A percentile compares a stretch with the other conserved stretches of the same genome.
Evolutionary conservation across 2,888 invertebrate genomes (phyloP).

Genomic region (Apamea anceps): DNA sequence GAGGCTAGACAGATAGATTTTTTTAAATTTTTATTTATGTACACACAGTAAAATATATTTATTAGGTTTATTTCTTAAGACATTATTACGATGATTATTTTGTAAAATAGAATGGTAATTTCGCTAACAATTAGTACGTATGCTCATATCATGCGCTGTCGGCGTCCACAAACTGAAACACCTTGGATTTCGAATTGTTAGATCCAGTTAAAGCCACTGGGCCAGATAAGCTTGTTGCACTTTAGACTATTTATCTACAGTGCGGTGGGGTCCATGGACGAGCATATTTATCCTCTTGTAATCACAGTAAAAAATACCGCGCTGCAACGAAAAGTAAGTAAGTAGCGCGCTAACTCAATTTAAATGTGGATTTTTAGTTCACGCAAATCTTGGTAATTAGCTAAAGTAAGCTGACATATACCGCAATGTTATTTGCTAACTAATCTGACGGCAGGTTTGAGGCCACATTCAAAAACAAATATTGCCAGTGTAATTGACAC

Average conservation of each 20-base stretch:
- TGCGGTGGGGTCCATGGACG: not conserved
- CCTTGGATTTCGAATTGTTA: not conserved
- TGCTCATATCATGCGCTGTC: not conserved
- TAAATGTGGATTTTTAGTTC: slow-evolving; percentile 15
- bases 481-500: slow-evolving; percentile 27
- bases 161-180: not conserved
- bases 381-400: slow-evolving; percentile 42
- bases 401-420: slow-evolving; percentile 46
- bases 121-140: not conserved
- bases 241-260: not conserved
- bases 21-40: not conserved
- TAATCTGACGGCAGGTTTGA: slow-evolving; percentile 34
- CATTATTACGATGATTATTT: not conserved
- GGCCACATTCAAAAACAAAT: slow-evolving; percentile 39
- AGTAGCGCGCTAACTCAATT: not conserved
- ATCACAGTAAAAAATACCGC: not conserved
- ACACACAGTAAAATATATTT: too few relatives aligned
- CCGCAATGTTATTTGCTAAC: slow-evolving; percentile 50
- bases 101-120: not conserved
- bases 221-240: not conserved
- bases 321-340: not conserved
- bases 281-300: not conserved
- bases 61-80: too few relatives aligned
- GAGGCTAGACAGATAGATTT: not conserved
- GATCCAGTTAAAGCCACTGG: not conserved